Evolutionary conservation across 2,888 invertebrate genomes (phyloP).

Genomic region (Torymus tubicola): DNA sequence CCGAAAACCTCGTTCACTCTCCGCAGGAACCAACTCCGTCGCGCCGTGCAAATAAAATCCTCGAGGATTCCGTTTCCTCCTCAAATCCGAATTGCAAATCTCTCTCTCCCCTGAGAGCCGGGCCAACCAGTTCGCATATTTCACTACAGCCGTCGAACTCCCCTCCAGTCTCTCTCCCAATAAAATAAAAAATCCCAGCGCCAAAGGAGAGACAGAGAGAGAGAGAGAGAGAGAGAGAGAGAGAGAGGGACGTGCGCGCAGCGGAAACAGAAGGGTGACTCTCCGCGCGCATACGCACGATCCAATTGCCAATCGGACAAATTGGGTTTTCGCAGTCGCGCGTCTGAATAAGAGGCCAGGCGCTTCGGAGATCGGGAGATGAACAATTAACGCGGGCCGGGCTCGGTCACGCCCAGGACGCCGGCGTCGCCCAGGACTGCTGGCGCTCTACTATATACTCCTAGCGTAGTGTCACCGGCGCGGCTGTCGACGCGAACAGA

Average conservation of each 20-base stretch:
- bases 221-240: constrained; percentile 5
- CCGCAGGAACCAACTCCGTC: neutral
- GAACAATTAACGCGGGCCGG: constrained; percentile 74
- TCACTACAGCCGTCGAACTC: constrained; percentile 29
- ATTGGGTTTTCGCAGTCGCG: constrained; percentile 67
- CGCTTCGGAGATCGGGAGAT: constrained; percentile 64
- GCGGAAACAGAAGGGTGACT: constrained; percentile 50
- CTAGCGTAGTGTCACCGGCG: constrained; percentile 1
- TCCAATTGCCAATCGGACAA: constrained; percentile 73
- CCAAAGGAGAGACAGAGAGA: neutral
- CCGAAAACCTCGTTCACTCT: neutral
- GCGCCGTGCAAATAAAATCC: constrained; percentile 28
- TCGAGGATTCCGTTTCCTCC: constrained; percentile 38
- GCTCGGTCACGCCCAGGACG: constrained; percentile 70
- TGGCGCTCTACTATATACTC: constrained; percentile 35
- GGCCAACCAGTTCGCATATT: constrained; percentile 24
- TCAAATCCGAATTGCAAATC: constrained; percentile 60
- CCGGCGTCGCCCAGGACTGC: constrained; percentile 63
- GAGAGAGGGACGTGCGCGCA: neutral
- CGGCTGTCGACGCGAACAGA: constrained; percentile 25
- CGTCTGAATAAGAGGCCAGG: constrained; percentile 44
- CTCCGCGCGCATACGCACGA: constrained; percentile 22
- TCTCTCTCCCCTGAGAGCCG: neutral
- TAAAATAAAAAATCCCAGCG: constrained; percentile 28
- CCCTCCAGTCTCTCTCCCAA: constrained; percentile 13